These are phyloP conservation scores for Steromphala cineraria DNA, from an alignment of 2,888 invertebrate species.

Conservation along the genomic window DNA sequence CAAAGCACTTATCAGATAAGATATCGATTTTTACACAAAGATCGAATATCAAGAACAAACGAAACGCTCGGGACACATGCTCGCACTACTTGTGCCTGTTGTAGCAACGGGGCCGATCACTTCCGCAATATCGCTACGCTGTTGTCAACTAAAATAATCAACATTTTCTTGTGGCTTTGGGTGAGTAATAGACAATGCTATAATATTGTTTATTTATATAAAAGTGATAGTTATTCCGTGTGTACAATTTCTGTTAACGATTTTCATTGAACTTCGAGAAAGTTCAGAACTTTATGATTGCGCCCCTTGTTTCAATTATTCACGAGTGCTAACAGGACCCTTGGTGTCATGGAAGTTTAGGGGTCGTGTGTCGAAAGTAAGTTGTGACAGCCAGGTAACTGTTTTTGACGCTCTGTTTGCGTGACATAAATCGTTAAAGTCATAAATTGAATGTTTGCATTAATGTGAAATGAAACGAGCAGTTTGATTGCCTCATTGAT, in stretches of 20 bases:
- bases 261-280: neutral
- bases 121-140: constrained; percentile 25
- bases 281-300: neutral
- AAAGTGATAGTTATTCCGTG: neutral
- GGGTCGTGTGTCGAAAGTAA: neutral
- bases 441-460: too few relatives aligned
- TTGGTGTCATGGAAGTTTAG: constrained; percentile 3
- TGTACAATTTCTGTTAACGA: neutral
- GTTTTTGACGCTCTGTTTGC: too few relatives aligned
- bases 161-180: neutral
- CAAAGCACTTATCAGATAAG: too few relatives aligned
- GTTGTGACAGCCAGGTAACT: too few relatives aligned
- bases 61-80: too few relatives aligned
- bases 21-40: too few relatives aligned
- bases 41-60: too few relatives aligned
- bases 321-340: neutral
- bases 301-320: neutral
- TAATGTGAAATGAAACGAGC: too few relatives aligned
- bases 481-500: too few relatives aligned
- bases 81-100: constrained; percentile 20
- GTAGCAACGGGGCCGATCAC: constrained; percentile 28
- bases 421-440: too few relatives aligned
- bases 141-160: neutral
- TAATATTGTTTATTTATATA: neutral
- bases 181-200: neutral